phyloP scores from a whole-genome alignment of 30 jellyfish, hydroid and myxozoan species.

The Turritopsis dohrnii region DNA sequence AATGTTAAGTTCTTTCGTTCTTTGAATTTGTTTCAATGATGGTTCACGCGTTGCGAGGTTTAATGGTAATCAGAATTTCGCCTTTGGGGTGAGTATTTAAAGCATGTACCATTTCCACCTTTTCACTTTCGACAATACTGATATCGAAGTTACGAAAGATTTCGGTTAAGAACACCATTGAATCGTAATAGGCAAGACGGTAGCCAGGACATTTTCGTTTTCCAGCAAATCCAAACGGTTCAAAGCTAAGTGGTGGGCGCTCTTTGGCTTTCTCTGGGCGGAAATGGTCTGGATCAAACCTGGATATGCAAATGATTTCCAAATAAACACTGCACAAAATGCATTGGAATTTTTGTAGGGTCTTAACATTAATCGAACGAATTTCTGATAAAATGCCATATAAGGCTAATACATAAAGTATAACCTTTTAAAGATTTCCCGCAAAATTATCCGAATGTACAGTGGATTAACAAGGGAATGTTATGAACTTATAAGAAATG shows the following conservation, averaged over 20 bases:
- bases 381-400: no score
- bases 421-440: no score
- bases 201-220: conserved; percentile 93
- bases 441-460: no score
- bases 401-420: no score
- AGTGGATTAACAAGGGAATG: no score
- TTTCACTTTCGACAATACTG: conserved; percentile 37
- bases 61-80: conserved; percentile 55
- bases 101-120: conserved; percentile 27
- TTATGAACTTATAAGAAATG: no score
- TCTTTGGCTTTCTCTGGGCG: conserved; percentile 48
- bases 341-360: no score
- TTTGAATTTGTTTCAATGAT: no score
- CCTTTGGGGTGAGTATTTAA: conserved; percentile 58
- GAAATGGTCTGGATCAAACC: conserved; percentile 90
- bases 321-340: no score
- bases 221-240: conserved; percentile 94
- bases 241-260: conserved; percentile 55
- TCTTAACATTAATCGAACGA: neutral
- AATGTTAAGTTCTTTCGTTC: no score
- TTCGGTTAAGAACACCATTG: conserved; percentile 42
- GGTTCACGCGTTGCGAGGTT: conserved; percentile 31
- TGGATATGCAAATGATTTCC: neutral
- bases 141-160: conserved; percentile 57
- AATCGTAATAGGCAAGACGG: conserved; percentile 62